These are phyloP conservation scores for Acomys russatus DNA, from an alignment of 2,797 vertebrate genomes.

Conservation along the genomic window DNA sequence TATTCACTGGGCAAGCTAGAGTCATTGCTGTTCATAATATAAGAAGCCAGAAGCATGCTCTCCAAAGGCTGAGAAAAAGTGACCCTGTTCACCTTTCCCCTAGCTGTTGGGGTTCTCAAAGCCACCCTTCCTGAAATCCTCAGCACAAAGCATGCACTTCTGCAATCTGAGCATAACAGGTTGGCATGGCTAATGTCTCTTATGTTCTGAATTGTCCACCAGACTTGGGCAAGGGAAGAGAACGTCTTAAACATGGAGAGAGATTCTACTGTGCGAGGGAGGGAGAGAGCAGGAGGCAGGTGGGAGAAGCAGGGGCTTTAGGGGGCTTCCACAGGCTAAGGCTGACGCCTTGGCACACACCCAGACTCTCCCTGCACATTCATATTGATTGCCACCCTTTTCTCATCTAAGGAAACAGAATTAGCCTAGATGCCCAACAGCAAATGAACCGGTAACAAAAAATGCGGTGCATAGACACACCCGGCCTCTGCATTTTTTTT, in stretches of 20 bases:
- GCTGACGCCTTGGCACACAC: neutral
- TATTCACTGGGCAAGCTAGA: neutral
- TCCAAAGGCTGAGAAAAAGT: neutral
- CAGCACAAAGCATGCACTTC: neutral
- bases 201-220: neutral
- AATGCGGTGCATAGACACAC: neutral
- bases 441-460: neutral
- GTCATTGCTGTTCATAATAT: neutral
- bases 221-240: neutral
- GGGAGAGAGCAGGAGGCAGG: neutral
- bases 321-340: neutral
- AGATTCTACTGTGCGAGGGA: neutral
- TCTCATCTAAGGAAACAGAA: too few relatives aligned
- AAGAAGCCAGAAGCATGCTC: neutral
- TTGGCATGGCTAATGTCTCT: neutral
- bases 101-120: neutral
- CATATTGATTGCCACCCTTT: neutral
- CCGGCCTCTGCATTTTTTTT: neutral
- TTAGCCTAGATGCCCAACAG: neutral
- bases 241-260: neutral
- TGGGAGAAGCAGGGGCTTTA: neutral
- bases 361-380: neutral
- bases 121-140: neutral
- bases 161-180: neutral
- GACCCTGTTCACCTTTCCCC: neutral